Evolutionary conservation across 2,888 invertebrate genomes (phyloP).

Genomic region (Lasioglossum calceatum): DNA sequence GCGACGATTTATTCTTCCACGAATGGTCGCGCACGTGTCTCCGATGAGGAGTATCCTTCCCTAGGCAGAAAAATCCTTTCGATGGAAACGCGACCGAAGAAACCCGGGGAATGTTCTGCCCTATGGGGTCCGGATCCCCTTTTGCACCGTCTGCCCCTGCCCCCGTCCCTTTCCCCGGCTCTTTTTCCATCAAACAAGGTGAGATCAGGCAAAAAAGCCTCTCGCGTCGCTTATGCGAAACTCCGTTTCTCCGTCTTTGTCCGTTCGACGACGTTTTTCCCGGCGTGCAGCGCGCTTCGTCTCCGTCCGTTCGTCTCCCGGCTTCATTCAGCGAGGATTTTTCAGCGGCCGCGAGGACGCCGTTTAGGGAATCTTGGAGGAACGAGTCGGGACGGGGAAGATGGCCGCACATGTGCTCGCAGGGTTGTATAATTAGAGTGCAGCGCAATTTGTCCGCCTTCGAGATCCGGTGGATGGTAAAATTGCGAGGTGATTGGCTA

Average conservation of each 20-base stretch:
- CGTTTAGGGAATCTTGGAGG: constrained; percentile 83
- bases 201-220: constrained; percentile 73
- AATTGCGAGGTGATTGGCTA: constrained; percentile 13
- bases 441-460: constrained; percentile 54
- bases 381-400: constrained; percentile 41
- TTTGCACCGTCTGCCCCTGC: constrained; percentile 42
- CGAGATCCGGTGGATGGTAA: constrained; percentile 16
- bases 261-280: constrained; percentile 36
- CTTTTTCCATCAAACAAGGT: constrained; percentile 74
- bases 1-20: constrained; percentile 65
- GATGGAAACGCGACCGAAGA: constrained; percentile 69
- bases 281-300: constrained; percentile 4
- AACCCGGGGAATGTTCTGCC: constrained; percentile 61
- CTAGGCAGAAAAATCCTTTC: constrained; percentile 67
- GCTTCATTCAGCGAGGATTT: constrained; percentile 75
- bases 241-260: constrained; percentile 31
- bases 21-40: constrained; percentile 69
- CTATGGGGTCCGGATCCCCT: constrained; percentile 65
- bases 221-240: constrained; percentile 68
- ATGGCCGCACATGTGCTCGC: constrained; percentile 31
- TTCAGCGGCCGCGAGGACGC: constrained; percentile 76
- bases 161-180: constrained; percentile 21
- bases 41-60: constrained; percentile 61
- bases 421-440: constrained; percentile 56
- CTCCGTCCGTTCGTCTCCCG: constrained; percentile 18